Base-by-base conservation (phyloP, 2,113 vertebrate genomes). In the Megaceryle maxima region DNA sequence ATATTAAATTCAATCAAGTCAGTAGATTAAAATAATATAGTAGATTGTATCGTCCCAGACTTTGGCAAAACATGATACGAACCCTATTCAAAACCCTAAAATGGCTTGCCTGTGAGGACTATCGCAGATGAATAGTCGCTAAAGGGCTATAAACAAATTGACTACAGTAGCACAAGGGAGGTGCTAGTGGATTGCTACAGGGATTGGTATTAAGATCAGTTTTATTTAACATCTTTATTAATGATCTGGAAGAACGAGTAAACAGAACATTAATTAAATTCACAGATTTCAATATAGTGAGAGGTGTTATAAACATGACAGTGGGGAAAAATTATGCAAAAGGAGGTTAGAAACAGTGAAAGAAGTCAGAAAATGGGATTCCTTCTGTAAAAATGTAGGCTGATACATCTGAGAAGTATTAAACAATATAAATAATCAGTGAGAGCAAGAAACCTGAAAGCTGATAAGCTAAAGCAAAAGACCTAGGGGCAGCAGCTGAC, bases 181-280 rank as follows among this genome's bases (percentile, higher is more conserved):
- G 86, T 92, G 83, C 67, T 56, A 81, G 79, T 17, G 51, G 33
- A 88, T 82, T 89, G 88, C 94, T 86, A 88, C 76, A 85, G 87
- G 95, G 97, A 90, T 2, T 81, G 75, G 55, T 92, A 92, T 91
- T 91, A 91, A 63, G 78, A 95, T 96, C 94, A 94, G 84, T 87
- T 94, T 97, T 96, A 92, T 93, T 97, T 95, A 96, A 95, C 83
- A 94, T 94, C 94, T 96, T 96, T 96, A 94, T 96, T 97, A 97
- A 97, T 90, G 88, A 94, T 81, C 83, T 93, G 86, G 90, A 97
- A 95, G 95, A 96, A 95, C 0, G 66, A 37, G 66, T 94, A 95
- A 96, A 97, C 92, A 95, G 67, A 19, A 85, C 51, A 51, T 96
- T 97, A 97, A 98, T 98, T 97, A 98, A 97, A 97, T 97, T 98